Percentiles rank a stretch among this genome's conserved stretches.
phyloP scores from a whole-genome alignment of 2,888 invertebrate genomes.

The Caprella mutica region DNA sequence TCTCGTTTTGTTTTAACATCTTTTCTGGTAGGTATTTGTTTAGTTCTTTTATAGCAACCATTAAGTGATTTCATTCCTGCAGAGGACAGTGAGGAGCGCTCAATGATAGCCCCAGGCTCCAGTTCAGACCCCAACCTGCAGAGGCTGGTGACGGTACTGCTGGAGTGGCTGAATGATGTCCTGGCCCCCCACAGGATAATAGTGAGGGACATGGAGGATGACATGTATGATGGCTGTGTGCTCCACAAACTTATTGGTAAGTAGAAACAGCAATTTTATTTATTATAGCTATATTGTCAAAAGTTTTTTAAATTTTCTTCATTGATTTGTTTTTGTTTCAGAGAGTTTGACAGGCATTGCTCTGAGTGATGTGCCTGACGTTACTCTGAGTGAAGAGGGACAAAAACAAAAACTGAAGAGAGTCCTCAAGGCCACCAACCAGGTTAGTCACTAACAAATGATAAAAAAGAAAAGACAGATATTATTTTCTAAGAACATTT shows the following conservation, averaged over 20 bases:
- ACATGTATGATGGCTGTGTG: constrained; percentile 50
- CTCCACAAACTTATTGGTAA: constrained; percentile 45
- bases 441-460: constrained; percentile 46
- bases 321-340: constrained; percentile 36
- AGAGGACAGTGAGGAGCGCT: constrained; percentile 95
- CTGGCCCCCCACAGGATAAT: constrained; percentile 91
- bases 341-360: constrained; percentile 79
- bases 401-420: constrained; percentile 87
- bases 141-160: constrained; percentile 70
- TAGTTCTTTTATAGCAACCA: too few species aligned
- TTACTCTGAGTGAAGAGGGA: constrained; percentile 94
- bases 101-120: constrained; percentile 83
- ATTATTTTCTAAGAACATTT: too few species aligned
- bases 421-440: constrained; percentile 77
- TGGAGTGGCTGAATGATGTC: constrained; percentile 98
- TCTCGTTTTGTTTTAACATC: background rate
- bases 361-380: constrained; percentile 83
- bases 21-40: background rate
- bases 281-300: too few species aligned
- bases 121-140: constrained; percentile 73
- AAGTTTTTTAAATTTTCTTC: too few species aligned
- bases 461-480: too few species aligned
- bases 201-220: constrained; percentile 58
- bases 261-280: background rate
- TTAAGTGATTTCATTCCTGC: too few species aligned